Evolutionary conservation across 2,797 vertebrate species (phyloP).

Genomic region (Eurystomus glaucurus): DNA sequence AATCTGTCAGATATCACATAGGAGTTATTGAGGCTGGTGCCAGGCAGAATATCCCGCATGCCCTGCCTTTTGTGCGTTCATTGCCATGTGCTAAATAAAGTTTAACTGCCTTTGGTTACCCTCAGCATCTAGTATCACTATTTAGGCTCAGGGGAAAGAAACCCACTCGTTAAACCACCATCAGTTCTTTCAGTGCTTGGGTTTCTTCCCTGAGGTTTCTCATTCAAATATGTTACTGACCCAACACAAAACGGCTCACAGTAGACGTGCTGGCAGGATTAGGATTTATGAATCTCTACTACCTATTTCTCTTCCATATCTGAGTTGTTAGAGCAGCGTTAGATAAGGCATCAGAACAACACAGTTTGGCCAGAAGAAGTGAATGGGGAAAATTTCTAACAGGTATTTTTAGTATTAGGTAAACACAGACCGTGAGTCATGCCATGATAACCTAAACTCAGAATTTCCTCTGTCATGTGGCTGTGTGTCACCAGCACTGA

Average conservation of each 20-base stretch:
- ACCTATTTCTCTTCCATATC: background rate
- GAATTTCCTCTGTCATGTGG: constrained; percentile 34
- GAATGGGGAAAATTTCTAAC: background rate
- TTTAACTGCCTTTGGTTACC: background rate
- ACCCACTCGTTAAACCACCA: background rate
- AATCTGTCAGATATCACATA: background rate
- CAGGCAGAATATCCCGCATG: background rate
- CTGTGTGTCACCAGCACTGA: background rate
- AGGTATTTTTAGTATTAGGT: constrained; percentile 29
- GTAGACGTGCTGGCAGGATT: background rate
- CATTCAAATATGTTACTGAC: background rate
- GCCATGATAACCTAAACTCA: background rate
- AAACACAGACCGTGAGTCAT: constrained; percentile 51
- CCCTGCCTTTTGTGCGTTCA: background rate
- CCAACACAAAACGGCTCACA: background rate
- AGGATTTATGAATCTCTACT: background rate
- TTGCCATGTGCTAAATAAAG: background rate
- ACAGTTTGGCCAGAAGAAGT: background rate
- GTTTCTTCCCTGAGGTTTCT: background rate
- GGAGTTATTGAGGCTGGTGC: background rate
- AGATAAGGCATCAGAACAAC: background rate
- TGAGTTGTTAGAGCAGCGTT: background rate
- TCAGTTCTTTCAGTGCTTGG: background rate
- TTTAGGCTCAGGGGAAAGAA: background rate
- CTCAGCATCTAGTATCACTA: background rate